Conservation (phyloP, 1,140 invertebrate species). For the Scaptomyza pallida region DNA sequence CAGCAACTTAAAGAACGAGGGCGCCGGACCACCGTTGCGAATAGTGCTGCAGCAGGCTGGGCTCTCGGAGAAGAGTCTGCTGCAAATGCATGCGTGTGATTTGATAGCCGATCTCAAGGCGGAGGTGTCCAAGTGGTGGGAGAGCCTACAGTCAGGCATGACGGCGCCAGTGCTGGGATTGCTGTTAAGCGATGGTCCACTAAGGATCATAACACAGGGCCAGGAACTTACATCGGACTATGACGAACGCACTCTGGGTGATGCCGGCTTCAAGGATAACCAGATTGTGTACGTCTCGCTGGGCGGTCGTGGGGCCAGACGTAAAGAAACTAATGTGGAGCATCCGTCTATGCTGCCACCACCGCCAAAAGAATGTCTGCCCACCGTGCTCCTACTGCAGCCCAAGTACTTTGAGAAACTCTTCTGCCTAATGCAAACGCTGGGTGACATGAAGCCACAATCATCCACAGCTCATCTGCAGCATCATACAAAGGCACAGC, state of each 20-base stretch:
- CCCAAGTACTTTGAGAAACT: slow-evolving; percentile 95
- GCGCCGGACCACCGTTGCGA: slow-evolving; percentile 86
- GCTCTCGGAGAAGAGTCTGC: slow-evolving; percentile 90
- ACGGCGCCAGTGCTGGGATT: slow-evolving; percentile 85
- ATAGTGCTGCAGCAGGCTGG: slow-evolving; percentile 94
- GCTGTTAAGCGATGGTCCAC: slow-evolving; percentile 90
- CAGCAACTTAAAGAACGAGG: slow-evolving; percentile 86
- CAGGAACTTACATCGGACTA: slow-evolving; percentile 97
- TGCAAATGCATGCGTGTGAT: slow-evolving; percentile 91
- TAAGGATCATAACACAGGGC: slow-evolving; percentile 96
- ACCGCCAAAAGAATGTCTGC: slow-evolving; percentile 92
- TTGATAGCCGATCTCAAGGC: slow-evolving; percentile 95
- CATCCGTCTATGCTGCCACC: slow-evolving; percentile 91
- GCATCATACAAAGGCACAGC: slow-evolving; percentile 94
- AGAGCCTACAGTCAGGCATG: slow-evolving; percentile 76
- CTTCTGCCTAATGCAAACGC: slow-evolving; percentile 94
- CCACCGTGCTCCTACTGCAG: slow-evolving; percentile 92
- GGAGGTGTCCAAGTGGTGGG: slow-evolving; percentile 94
- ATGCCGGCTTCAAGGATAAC: slow-evolving; percentile 96
- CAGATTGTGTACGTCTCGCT: slow-evolving; percentile 95
- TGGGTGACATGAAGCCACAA: slow-evolving; percentile 92
- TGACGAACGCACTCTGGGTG: slow-evolving; percentile 94
- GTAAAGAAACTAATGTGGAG: slow-evolving; percentile 88
- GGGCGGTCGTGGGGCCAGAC: slow-evolving; percentile 90
- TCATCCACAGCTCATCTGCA: slow-evolving; percentile 88